These are phyloP conservation scores for Spea bombifrons DNA, from an alignment of 2,113 vertebrate species.

Conservation along the genomic window DNA sequence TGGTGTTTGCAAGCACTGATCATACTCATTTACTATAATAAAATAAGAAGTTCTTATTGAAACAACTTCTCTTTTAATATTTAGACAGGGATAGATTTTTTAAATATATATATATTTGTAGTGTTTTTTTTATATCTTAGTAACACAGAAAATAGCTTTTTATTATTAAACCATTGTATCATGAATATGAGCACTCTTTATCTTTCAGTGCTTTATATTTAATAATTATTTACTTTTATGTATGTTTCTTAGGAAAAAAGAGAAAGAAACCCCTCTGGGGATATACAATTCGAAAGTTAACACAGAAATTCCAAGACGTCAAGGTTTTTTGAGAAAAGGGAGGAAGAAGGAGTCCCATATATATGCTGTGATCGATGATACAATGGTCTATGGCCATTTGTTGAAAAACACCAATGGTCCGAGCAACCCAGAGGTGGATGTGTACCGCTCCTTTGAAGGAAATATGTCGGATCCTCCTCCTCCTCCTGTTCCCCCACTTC, in stretches of 20 bases:
- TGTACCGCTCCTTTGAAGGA: constrained; percentile 70
- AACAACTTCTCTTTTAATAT: no score
- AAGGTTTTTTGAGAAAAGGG: constrained; percentile 63
- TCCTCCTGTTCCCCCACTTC: constrained; percentile 71
- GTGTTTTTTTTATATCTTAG: no score
- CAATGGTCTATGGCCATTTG: constrained; percentile 77
- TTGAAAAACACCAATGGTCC: constrained; percentile 59
- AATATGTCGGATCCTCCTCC: constrained; percentile 52
- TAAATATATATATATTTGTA: no score
- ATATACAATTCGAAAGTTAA: constrained; percentile 76
- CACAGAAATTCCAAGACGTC: constrained; percentile 67
- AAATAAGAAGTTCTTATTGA: no score
- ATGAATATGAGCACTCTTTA: no score
- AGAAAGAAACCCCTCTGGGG: constrained; percentile 63
- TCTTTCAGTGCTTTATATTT: no score
- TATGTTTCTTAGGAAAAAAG: constrained; percentile 69
- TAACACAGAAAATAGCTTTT: no score
- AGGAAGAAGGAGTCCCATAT: constrained; percentile 80
- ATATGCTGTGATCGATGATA: constrained; percentile 85
- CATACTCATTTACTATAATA: no score
- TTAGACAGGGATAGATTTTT: no score
- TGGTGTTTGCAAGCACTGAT: no score
- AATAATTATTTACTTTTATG: background rate
- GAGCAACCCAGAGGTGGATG: constrained; percentile 52
- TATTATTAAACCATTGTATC: no score